Evolutionary conservation across 2,797 vertebrate genomes (phyloP).

Genomic region (Microctenopoma lineatum): DNA sequence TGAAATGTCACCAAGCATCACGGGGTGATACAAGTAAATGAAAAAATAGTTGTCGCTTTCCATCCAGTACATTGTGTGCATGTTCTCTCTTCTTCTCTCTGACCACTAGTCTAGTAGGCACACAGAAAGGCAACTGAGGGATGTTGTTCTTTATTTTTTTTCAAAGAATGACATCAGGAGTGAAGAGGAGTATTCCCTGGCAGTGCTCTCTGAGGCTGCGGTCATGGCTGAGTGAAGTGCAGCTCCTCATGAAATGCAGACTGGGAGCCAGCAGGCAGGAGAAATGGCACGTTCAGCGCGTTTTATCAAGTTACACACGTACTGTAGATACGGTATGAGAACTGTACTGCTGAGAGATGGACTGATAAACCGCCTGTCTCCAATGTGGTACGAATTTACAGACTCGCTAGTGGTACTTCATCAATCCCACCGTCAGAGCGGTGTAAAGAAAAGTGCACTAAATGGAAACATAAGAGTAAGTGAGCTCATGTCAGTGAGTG

Average conservation of each 20-base stretch:
- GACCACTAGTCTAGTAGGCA: constrained; percentile 13
- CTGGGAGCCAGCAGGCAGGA: constrained; percentile 31
- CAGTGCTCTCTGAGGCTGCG: constrained; percentile 56
- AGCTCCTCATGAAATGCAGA: constrained; percentile 54
- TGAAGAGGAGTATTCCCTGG: constrained; percentile 45
- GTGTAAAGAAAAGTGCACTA: neutral
- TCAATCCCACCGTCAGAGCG: neutral
- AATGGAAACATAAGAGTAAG: constrained; percentile 1
- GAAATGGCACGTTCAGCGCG: constrained; percentile 22
- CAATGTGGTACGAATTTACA: neutral
- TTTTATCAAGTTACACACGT: constrained; percentile 1
- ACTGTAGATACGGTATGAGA: neutral
- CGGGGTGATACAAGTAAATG: neutral
- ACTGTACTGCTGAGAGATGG: neutral
- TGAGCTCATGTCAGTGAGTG: neutral
- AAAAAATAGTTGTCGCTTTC: neutral
- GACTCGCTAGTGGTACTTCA: constrained; percentile 5
- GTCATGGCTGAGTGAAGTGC: constrained; percentile 56
- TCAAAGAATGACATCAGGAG: constrained; percentile 49
- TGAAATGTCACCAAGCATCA: constrained; percentile 43
- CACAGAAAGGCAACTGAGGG: constrained; percentile 18
- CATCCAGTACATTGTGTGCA: neutral
- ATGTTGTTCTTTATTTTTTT: constrained; percentile 9
- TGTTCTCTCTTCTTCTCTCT: constrained; percentile 10
- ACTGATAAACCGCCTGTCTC: constrained; percentile 3